Conservation (phyloP, 2,797 vertebrate species). For the Cuniculus paca region DNA sequence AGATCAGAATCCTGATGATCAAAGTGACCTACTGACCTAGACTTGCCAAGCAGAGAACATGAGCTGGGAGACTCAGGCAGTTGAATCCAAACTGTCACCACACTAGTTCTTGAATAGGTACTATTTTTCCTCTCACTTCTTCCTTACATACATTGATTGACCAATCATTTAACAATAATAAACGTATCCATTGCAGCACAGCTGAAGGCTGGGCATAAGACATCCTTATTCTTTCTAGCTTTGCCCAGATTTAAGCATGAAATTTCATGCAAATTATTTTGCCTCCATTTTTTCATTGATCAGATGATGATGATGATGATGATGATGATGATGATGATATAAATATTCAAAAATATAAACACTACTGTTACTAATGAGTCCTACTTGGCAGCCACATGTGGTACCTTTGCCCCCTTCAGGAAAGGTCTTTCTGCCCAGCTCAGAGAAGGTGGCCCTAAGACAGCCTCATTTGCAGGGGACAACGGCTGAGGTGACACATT, state of each 20-base stretch:
- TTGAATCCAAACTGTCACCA: not conserved
- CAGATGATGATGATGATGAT: not conserved
- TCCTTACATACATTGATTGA: not conserved
- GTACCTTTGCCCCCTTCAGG: not conserved
- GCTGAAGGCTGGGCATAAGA: not conserved
- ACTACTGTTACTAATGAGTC: not conserved
- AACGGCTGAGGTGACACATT: not conserved
- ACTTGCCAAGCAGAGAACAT: not conserved
- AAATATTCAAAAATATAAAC: not conserved
- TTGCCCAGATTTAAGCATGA: conserved; percentile 22
- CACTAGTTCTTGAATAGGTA: not conserved
- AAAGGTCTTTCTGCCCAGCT: not conserved
- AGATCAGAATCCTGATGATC: not conserved
- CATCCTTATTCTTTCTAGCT: conserved; percentile 10
- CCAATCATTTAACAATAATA: conserved; percentile 6
- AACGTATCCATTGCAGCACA: not conserved
- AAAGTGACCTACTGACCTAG: not conserved
- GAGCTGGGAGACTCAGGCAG: not conserved
- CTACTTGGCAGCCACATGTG: not conserved
- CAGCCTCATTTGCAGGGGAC: not conserved
- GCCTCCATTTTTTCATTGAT: not conserved
- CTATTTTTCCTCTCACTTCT: not conserved
- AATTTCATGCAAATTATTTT: conserved; percentile 18
- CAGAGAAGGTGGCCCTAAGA: not conserved
- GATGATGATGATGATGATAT: not conserved